These are phyloP conservation scores for Oreortyx pictus DNA, from an alignment of 2,797 vertebrate species.

Conservation along the genomic window DNA sequence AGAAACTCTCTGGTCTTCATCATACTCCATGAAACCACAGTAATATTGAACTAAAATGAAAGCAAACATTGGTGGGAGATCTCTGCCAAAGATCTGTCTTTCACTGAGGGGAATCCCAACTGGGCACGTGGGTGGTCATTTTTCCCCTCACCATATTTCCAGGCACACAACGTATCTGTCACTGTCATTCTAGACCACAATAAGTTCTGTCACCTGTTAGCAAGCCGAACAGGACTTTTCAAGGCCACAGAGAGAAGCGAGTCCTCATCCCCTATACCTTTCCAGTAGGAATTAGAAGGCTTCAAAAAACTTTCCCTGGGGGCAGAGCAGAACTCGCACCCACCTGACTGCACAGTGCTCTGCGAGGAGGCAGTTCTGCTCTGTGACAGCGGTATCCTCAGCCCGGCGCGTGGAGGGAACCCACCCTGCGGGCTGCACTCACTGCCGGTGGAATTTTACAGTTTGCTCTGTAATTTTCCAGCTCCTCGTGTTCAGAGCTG, in stretches of 20 bases:
- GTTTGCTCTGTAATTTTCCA: constrained; percentile 69
- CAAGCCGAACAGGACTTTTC: neutral
- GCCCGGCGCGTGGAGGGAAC: neutral
- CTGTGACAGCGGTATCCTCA: neutral
- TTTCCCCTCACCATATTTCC: neutral
- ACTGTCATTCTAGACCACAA: neutral
- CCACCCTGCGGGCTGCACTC: neutral
- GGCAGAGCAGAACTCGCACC: neutral
- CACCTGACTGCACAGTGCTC: neutral
- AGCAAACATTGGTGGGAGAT: neutral
- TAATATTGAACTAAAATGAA: neutral
- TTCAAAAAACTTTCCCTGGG: neutral
- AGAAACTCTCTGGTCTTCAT: neutral
- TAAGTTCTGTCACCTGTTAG: neutral
- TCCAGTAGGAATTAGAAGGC: neutral
- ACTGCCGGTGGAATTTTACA: constrained; percentile 65
- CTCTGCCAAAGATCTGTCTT: neutral
- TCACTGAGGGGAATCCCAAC: neutral
- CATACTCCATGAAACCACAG: neutral
- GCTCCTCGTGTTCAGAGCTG: constrained; percentile 7
- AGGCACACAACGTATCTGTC: neutral
- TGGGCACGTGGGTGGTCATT: neutral
- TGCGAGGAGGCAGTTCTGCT: neutral
- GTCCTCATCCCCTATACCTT: neutral
- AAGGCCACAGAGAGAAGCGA: neutral